These are phyloP conservation scores for Epizoanthus rinbou DNA, from an alignment of 92 coral and sea anemone species.

Conservation along the genomic window DNA sequence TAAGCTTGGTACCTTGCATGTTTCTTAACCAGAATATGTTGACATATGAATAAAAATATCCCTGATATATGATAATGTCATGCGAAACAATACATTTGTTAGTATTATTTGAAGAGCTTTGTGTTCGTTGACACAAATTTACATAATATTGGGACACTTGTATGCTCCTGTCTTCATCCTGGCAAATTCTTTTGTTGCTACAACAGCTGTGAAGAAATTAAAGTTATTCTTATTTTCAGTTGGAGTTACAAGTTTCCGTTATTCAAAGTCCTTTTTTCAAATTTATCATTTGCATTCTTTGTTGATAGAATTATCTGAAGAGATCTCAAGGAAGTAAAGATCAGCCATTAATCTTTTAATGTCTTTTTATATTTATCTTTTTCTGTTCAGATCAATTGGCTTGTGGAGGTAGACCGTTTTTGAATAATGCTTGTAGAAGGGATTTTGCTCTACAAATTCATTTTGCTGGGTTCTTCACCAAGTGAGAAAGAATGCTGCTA, in stretches of 20 bases:
- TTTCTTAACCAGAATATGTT: background rate
- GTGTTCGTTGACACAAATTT: slow-evolving; percentile 1
- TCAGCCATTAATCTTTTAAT: background rate
- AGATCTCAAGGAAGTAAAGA: background rate
- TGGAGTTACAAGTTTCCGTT: background rate
- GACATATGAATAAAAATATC: background rate
- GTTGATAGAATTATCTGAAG: slow-evolving; percentile 41
- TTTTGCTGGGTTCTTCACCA: too few species aligned
- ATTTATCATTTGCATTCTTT: slow-evolving; percentile 26
- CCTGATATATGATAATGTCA: slow-evolving; percentile 1
- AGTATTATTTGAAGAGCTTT: background rate
- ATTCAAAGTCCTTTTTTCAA: background rate
- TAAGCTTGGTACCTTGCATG: background rate
- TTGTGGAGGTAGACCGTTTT: too few species aligned
- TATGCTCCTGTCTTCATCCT: background rate
- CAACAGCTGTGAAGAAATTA: slow-evolving; percentile 36
- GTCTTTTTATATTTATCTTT: background rate
- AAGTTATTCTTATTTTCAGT: background rate
- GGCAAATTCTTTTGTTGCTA: slow-evolving; percentile 58
- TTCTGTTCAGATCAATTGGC: too few species aligned
- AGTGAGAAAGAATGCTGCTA: too few species aligned
- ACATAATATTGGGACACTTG: slow-evolving; percentile 7
- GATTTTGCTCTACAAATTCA: too few species aligned
- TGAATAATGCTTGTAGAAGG: too few species aligned
- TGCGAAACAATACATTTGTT: slow-evolving; percentile 24